A percentile compares a stretch with the other conserved stretches of the same genome.
Evolutionary conservation across 1,140 invertebrate species (phyloP).

Genomic region (Ectropis grisescens): DNA sequence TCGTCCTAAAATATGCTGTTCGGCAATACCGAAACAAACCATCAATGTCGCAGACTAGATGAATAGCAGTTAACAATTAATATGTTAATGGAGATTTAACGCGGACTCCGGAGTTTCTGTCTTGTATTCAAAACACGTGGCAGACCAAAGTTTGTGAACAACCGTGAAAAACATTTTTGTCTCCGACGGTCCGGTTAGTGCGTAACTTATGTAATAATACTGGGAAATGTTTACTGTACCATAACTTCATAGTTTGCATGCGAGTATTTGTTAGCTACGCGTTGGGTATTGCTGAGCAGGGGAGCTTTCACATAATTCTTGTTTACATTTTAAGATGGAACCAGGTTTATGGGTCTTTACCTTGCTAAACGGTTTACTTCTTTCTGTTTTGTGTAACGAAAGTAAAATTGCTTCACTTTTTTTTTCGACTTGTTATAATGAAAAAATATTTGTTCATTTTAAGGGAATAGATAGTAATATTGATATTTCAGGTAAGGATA

Average conservation of each 20-base stretch:
- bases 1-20: constrained; percentile 54
- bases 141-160: constrained; percentile 39
- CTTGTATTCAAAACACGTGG: constrained; percentile 46
- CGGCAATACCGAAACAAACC: constrained; percentile 63
- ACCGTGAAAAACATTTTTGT: constrained; percentile 39
- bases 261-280: no score
- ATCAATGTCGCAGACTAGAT: constrained; percentile 59
- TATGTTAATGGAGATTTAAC: constrained; percentile 59
- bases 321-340: no score
- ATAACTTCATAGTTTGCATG: constrained; percentile 8
- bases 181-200: constrained; percentile 21
- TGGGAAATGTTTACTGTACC: constrained; percentile 22
- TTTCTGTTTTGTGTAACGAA: no score
- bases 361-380: no score
- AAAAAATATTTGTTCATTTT: no score
- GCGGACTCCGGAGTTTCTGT: constrained; percentile 28
- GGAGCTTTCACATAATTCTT: no score
- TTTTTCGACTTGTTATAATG: no score
- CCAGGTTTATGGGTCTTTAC: no score
- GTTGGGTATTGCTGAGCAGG: no score
- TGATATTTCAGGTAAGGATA: no score
- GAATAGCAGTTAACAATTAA: constrained; percentile 60
- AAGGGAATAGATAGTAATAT: no score
- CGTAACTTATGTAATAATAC: constrained; percentile 31
- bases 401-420: no score